Conservation (phyloP, 2,113 vertebrate genomes). For the Buteo buteo region DNA sequence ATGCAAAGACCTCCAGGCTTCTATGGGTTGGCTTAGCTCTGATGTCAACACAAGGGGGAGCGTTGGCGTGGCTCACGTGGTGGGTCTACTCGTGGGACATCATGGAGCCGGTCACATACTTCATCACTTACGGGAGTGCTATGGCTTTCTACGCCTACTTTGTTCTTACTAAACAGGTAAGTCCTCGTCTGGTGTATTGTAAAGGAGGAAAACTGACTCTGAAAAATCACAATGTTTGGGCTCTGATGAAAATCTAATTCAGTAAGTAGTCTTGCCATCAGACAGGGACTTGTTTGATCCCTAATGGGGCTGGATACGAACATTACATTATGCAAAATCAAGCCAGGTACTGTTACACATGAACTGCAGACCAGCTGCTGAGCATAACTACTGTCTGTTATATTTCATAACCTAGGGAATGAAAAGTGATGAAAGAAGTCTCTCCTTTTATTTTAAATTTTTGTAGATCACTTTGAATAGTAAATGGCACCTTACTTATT, state of each 20-base stretch:
- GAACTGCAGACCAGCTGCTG: neutral
- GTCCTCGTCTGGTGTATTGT: neutral
- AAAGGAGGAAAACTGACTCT: neutral
- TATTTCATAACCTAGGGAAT: neutral
- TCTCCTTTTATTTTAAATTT: neutral
- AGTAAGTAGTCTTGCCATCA: neutral
- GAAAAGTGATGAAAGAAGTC: neutral
- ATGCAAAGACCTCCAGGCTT: conserved; percentile 71
- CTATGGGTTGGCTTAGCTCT: conserved; percentile 87
- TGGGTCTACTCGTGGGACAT: conserved; percentile 99
- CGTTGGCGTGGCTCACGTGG: conserved; percentile 93
- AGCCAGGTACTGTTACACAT: neutral
- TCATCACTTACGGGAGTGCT: conserved; percentile 89
- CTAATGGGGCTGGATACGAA: neutral
- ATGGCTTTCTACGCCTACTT: conserved; percentile 90
- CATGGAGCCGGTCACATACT: conserved; percentile 96
- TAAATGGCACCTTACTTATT: neutral
- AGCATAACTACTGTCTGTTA: neutral
- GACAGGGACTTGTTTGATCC: neutral
- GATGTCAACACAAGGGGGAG: conserved; percentile 88
- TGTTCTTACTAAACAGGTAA: conserved; percentile 87
- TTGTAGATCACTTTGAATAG: neutral
- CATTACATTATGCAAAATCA: neutral
- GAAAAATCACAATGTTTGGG: neutral
- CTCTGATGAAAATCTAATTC: neutral